Evolutionary conservation across 1,140 invertebrate species (phyloP).

Genomic region (Aradophagus sp.): DNA sequence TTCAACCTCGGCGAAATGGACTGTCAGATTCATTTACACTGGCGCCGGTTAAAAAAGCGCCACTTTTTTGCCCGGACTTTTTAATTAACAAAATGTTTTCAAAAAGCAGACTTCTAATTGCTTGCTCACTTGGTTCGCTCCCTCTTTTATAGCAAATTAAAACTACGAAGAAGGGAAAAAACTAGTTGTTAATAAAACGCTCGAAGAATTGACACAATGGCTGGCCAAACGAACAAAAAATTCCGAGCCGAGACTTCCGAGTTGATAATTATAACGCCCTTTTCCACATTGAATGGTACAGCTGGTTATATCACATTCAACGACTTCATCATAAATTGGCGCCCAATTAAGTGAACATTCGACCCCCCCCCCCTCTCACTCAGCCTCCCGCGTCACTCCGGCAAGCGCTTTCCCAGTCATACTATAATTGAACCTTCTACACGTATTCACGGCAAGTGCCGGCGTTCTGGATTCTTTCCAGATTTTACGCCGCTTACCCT

Average conservation of each 20-base stretch:
- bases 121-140: too few species aligned
- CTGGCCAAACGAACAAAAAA: slow-evolving; percentile 6
- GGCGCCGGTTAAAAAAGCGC: too few species aligned
- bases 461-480: slow-evolving; percentile 58
- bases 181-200: too few species aligned
- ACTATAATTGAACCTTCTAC: slow-evolving; percentile 53
- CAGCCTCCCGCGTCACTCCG: neutral
- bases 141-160: too few species aligned
- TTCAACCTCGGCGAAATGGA: too few species aligned
- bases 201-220: too few species aligned
- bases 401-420: slow-evolving; percentile 36
- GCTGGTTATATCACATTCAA: slow-evolving; percentile 40
- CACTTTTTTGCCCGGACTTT: too few species aligned
- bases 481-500: slow-evolving; percentile 49
- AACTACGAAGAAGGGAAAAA: neutral
- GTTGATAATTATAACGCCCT: slow-evolving; percentile 31
- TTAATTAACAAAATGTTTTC: too few species aligned
- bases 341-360: slow-evolving; percentile 53
- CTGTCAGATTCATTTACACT: too few species aligned
- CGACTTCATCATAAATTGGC: slow-evolving; percentile 51
- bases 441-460: slow-evolving; percentile 45
- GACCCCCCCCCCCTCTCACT: slow-evolving; percentile 10
- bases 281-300: slow-evolving; percentile 12
- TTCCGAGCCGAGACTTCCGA: slow-evolving; percentile 8
- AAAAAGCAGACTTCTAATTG: too few species aligned